A percentile compares a stretch with the other conserved stretches of the same genome.
Conservation (phyloP, 2,888 invertebrate genomes). For the Agonum fuliginosum region DNA sequence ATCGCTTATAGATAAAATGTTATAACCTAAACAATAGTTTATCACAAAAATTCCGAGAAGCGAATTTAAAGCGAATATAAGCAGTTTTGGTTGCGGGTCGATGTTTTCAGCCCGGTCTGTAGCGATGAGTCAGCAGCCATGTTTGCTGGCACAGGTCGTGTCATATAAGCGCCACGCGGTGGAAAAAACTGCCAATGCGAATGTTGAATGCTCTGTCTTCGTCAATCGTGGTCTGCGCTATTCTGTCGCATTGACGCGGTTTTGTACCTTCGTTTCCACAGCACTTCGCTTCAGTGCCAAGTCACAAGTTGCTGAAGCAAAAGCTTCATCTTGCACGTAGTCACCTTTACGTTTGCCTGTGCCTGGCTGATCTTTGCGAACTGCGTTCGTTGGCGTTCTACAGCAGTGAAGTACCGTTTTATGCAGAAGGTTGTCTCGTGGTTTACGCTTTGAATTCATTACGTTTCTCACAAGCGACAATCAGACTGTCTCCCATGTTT, state of each 20-base stretch:
- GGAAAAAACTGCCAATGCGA: slow-evolving; percentile 59
- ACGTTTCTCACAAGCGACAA: slow-evolving; percentile 13
- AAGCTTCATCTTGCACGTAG: background rate
- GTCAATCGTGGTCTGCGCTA: slow-evolving; percentile 35
- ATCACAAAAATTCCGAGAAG: slow-evolving; percentile 37
- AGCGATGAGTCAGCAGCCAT: slow-evolving; percentile 72
- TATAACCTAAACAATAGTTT: slow-evolving; percentile 47
- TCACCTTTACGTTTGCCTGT: slow-evolving; percentile 36
- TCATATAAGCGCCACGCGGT: slow-evolving; percentile 58
- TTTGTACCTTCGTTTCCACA: background rate
- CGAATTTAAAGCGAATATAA: background rate
- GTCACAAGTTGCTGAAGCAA: background rate
- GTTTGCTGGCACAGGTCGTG: slow-evolving; percentile 62
- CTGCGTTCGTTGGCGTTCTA: background rate
- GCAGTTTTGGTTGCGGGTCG: slow-evolving; percentile 58
- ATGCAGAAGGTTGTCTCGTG: slow-evolving; percentile 32
- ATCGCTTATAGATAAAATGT: slow-evolving; percentile 45
- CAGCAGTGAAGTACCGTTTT: background rate
- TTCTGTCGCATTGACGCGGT: slow-evolving; percentile 41
- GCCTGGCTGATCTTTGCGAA: background rate
- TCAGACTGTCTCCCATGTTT: slow-evolving; percentile 28
- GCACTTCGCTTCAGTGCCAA: background rate
- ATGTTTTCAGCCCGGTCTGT: slow-evolving; percentile 69
- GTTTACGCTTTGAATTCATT: slow-evolving; percentile 38
- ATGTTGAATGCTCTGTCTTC: slow-evolving; percentile 43